These are phyloP conservation scores for Molanna angustata DNA, from an alignment of 2,888 invertebrate genomes.

Conservation along the genomic window DNA sequence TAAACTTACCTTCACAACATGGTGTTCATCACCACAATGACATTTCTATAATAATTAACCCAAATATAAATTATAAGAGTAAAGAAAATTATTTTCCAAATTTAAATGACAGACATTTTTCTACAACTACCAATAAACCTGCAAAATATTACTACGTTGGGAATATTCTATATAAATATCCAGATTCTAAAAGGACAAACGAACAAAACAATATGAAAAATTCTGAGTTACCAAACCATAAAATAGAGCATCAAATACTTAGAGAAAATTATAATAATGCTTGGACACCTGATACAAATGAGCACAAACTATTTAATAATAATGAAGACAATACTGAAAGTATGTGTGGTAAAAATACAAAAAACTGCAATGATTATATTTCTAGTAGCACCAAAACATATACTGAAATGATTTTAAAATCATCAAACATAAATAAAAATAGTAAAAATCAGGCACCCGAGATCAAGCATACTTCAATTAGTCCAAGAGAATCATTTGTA, in stretches of 20 bases:
- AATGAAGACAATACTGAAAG: conserved; percentile 11
- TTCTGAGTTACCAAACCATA: no score
- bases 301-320: conserved; percentile 26
- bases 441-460: no score
- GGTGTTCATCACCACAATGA: conserved; percentile 24
- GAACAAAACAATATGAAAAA: no score
- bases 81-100: conserved; percentile 11
- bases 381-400: no score
- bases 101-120: conserved; percentile 40
- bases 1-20: conserved; percentile 26
- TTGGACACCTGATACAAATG: conserved; percentile 35
- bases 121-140: conserved; percentile 37
- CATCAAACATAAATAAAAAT: no score
- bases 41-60: conserved; percentile 29
- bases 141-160: conserved; percentile 47
- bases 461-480: no score
- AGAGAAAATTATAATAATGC: conserved; percentile 40
- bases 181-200: conserved; percentile 7
- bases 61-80: conserved; percentile 23
- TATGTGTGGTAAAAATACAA: no score
- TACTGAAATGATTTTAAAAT: no score
- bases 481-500: neutral
- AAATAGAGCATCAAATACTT: conserved; percentile 31
- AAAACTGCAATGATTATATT: no score
- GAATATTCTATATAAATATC: conserved; percentile 49